These are phyloP conservation scores for Siniperca undulata DNA, from an alignment of 2,797 vertebrate genomes.

Conservation along the genomic window DNA sequence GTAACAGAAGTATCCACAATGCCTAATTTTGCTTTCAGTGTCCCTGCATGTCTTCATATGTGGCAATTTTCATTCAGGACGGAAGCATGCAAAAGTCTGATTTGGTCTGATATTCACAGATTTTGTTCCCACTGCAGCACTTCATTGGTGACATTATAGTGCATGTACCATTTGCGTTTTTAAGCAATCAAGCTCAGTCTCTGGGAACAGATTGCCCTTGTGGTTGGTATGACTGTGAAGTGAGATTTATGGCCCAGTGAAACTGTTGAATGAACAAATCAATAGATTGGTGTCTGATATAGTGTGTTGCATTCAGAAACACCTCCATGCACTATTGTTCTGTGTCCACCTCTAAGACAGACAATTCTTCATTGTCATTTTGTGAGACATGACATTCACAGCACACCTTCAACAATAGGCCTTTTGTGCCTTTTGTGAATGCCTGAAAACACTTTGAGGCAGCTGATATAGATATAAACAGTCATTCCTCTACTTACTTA, in stretches of 20 bases:
- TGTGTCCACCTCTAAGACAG: slow-evolving; percentile 55
- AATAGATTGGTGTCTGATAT: slow-evolving; percentile 78
- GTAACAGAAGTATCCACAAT: slow-evolving; percentile 36
- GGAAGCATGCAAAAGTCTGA: slow-evolving; percentile 46
- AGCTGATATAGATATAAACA: slow-evolving; percentile 41
- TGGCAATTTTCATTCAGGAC: slow-evolving; percentile 59
- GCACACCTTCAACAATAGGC: slow-evolving; percentile 40
- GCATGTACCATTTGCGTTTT: slow-evolving; percentile 48
- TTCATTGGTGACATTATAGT: slow-evolving; percentile 38
- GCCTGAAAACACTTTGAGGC: slow-evolving; percentile 39
- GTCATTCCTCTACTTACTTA: slow-evolving; percentile 5
- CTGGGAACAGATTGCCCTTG: slow-evolving; percentile 63
- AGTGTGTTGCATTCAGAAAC: slow-evolving; percentile 69
- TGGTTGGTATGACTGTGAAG: slow-evolving; percentile 62
- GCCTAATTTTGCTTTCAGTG: slow-evolving; percentile 52
- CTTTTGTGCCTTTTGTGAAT: slow-evolving; percentile 44
- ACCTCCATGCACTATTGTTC: slow-evolving; percentile 64
- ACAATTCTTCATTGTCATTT: slow-evolving; percentile 66
- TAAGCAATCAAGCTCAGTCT: slow-evolving; percentile 56
- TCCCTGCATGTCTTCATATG: slow-evolving; percentile 40
- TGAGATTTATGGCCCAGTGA: slow-evolving; percentile 72
- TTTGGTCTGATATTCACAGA: slow-evolving; percentile 69
- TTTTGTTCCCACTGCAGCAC: slow-evolving; percentile 55
- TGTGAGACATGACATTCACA: slow-evolving; percentile 57
- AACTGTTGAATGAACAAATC: slow-evolving; percentile 72